A percentile compares a stretch with the other conserved stretches of the same genome.
Evolutionary conservation across 2,113 vertebrate species (phyloP).

Genomic region (Barbus barbus): DNA sequence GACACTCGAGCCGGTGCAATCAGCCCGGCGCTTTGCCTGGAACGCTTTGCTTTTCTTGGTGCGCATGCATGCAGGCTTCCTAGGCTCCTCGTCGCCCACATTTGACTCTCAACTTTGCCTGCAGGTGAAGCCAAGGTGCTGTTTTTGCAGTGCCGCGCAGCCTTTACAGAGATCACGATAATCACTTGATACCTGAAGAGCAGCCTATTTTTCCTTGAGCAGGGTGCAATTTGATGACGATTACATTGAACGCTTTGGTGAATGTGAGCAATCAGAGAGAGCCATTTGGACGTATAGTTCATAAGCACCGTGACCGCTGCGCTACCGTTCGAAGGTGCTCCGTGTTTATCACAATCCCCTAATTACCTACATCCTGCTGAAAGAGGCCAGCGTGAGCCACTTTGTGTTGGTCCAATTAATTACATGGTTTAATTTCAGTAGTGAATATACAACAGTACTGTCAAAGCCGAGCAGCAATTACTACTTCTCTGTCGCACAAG

Average conservation of each 20-base stretch:
- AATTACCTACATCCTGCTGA: slow-evolving; percentile 45
- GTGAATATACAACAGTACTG: slow-evolving; percentile 53
- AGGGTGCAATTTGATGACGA: slow-evolving; percentile 12
- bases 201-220: slow-evolving; percentile 3
- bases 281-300: slow-evolving; percentile 2
- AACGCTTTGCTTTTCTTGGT: slow-evolving; percentile 9
- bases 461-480: slow-evolving; percentile 51
- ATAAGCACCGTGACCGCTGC: background rate
- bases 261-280: slow-evolving; percentile 5
- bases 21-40: slow-evolving; percentile 37
- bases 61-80: background rate
- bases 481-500: slow-evolving; percentile 39
- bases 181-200: slow-evolving; percentile 26
- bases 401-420: slow-evolving; percentile 57
- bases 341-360: slow-evolving; percentile 51
- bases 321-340: slow-evolving; percentile 1
- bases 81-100: slow-evolving; percentile 18
- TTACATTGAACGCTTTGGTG: slow-evolving; percentile 3
- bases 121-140: background rate
- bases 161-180: slow-evolving; percentile 20
- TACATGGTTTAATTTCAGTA: slow-evolving; percentile 51
- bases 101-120: slow-evolving; percentile 31
- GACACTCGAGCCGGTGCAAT: slow-evolving; percentile 50
- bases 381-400: slow-evolving; percentile 45
- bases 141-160: background rate